Percentiles rank a stretch among this genome's conserved stretches.
Evolutionary conservation across 2,888 invertebrate genomes (phyloP).

Genomic region (Agrotis puta): DNA sequence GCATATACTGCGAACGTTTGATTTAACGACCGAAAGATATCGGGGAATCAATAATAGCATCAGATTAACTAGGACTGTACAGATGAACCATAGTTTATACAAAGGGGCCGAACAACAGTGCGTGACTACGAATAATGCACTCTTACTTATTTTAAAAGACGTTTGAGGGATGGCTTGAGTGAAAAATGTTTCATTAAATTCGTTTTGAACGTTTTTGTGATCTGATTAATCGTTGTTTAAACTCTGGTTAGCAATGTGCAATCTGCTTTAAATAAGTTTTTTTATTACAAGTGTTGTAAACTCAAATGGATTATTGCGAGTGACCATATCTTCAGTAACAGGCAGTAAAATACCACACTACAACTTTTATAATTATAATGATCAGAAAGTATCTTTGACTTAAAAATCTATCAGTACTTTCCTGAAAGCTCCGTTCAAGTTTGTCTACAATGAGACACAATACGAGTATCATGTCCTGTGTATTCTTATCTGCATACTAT

Average conservation of each 20-base stretch:
- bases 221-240: slow-evolving; percentile 28
- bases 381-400: background rate
- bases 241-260: background rate
- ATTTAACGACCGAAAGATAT: slow-evolving; percentile 68
- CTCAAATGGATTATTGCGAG: background rate
- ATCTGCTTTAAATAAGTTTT: background rate
- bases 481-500: too few relatives aligned
- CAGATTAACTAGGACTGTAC: slow-evolving; percentile 80
- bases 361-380: background rate
- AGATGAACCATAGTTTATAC: slow-evolving; percentile 80
- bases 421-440: background rate
- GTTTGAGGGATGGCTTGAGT: slow-evolving; percentile 58
- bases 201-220: background rate
- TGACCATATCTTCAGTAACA: background rate
- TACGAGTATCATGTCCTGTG: background rate
- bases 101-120: slow-evolving; percentile 76
- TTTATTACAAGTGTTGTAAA: background rate
- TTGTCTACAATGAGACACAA: background rate
- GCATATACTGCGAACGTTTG: slow-evolving; percentile 50
- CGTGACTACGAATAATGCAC: slow-evolving; percentile 85
- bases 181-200: slow-evolving; percentile 22
- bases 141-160: slow-evolving; percentile 61
- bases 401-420: background rate
- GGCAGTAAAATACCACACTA: background rate
- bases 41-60: slow-evolving; percentile 80